Evolutionary conservation across 2,888 invertebrate genomes (phyloP), one percentile per base, ranked within the genome.

Genomic region (Neria commutata): DNA sequence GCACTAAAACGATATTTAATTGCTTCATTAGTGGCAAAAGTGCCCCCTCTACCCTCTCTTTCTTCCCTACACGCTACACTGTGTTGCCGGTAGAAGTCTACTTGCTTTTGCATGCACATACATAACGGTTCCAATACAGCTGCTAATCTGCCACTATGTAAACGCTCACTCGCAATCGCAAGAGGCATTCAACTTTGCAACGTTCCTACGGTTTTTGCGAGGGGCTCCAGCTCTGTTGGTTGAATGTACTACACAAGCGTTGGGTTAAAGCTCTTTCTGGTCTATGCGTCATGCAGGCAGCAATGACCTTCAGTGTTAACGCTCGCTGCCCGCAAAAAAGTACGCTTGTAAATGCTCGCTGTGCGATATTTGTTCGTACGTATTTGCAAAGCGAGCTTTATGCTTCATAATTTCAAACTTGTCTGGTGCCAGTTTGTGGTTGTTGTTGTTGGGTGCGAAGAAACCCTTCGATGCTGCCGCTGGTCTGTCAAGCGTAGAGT

Each of bases 231-330:
- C n/a, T n/a, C 16, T 24, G 3, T 37, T 47, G 2, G 19, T 47
- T 48, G 25, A 10, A 26, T 5, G 23, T 10, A 25, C 26, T 46
- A 21, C 5, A 21, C 23, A 25, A 25, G 17, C 25, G 25, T n/a
- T 25, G 25, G 24, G 23, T n/a, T 24, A 25, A 47, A 25, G 47
- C 17, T n/a, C 47, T 47, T 47, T 47, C 23, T 47, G 47, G 23
- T 47, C 25, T 47, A 47, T 47, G 47, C 19, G 3, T 21, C 8
- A 21, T 25, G 5, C 47, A 23, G 46, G 34, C 54, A 54, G 34
- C 54, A 46, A 54, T 54, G 54, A 54, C 54, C 54, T 54, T 54
- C 54, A 54, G 54, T 54, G 25, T 14, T 16, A 10, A 29, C 45
- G n/a, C n/a, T n/a, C n/a, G n/a, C n/a, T n/a, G n/a, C n/a, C n/a